These are phyloP conservation scores for Cyclophora punctaria DNA, from an alignment of 2,888 invertebrate genomes.

Conservation along the genomic window DNA sequence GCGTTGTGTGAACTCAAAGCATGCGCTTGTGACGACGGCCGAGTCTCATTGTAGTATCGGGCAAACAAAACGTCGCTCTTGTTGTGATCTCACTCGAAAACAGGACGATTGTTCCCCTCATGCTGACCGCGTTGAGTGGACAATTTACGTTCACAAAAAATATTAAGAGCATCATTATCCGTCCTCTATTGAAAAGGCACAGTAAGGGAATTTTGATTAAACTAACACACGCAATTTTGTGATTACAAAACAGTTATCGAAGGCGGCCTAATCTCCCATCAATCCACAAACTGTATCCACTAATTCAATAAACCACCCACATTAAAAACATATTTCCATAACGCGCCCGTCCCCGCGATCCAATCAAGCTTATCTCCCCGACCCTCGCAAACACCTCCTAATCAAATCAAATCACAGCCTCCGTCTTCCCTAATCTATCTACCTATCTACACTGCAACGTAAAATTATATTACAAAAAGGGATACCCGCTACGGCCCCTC, in stretches of 20 bases:
- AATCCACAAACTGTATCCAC: constrained; percentile 46
- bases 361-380: constrained; percentile 71
- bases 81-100: constrained; percentile 43
- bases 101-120: constrained; percentile 36
- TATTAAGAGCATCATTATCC: neutral
- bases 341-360: constrained; percentile 55
- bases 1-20: constrained; percentile 71
- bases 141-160: constrained; percentile 25
- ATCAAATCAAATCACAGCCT: constrained; percentile 75
- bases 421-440: constrained; percentile 72
- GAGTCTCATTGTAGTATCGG: constrained; percentile 50
- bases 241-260: no score
- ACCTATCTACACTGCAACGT: constrained; percentile 71
- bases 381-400: constrained; percentile 71
- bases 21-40: constrained; percentile 54
- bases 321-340: constrained; percentile 75
- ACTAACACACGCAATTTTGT: neutral
- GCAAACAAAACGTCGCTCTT: constrained; percentile 44
- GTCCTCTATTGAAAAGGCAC: constrained; percentile 1
- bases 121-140: constrained; percentile 54
- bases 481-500: constrained; percentile 68
- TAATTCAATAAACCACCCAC: constrained; percentile 72
- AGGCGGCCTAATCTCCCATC: constrained; percentile 53
- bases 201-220: constrained; percentile 1
- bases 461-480: constrained; percentile 74